Base-by-base conservation (phyloP, 2,797 vertebrate species). In the Morelia viridis region DNA sequence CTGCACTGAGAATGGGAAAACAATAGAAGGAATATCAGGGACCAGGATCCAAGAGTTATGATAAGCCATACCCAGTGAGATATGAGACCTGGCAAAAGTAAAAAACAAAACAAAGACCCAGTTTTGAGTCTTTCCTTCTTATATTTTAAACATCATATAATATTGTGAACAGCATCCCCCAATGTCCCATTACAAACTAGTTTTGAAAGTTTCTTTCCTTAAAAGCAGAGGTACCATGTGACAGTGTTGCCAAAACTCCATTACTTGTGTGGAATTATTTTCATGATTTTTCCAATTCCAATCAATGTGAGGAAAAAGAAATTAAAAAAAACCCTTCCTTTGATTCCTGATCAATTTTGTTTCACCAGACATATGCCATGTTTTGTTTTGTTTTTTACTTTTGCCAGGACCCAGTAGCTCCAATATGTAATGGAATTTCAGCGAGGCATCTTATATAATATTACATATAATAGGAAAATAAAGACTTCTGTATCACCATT, bases 301-400 rank as follows among this genome's bases (percentile, higher is more conserved):
- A 85, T 56, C 83, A 57, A 1, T 5, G 19, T 53, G 13, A 90
- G 22, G 35, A 31, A 85, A n/a, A 46, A 5, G 3, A 64, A 41
- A 41, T 41, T 41, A 0, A 65, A 24, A 64, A 85, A 53, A 53
- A 53, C 9, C 53, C 11, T 76, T 61, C 65, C 87, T 68, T 88
- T 57, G 31, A 86, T 53, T 57, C 4, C 28, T 0, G 0, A 85
- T 24, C 53, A 2, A 2, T 11, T 85, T 26, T 17, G 24, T 0
- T 2, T 0, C 0, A 3, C 10, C 0, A 0, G 3, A 58, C 71
- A 3, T 0, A 0, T 28, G 56, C 68, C 31, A 5, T 0, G 12
- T 3, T 68, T 5, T 68, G 41, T 41, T 41, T 41, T 41, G 41
- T 41, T 8, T 80, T 80, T 80, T 80, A 46, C 26, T 24, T 22